Evolutionary conservation across 2,888 invertebrate genomes (phyloP), one percentile per base, ranked within the genome.

Genomic region (Lasioglossum zephyrum): DNA sequence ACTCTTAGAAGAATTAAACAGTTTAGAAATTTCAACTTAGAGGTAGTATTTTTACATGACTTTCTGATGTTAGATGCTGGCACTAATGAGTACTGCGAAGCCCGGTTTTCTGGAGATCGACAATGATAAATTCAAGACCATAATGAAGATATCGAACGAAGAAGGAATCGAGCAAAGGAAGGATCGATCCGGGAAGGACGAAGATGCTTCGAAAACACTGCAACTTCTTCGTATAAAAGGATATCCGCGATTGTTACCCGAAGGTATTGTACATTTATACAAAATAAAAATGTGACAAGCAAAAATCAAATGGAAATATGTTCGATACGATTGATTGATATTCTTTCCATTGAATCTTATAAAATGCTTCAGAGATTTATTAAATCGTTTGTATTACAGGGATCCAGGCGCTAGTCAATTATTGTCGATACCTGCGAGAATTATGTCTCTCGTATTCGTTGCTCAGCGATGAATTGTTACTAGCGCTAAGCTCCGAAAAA

Each of bases 401-500:
- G 69, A 93, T 95, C 53, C 80, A 93, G 60, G 90, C 89, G 41
- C 84, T 94, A 18, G 92, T 93, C 3, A 92, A 91, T 73, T 90
- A 93, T 53, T 94, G 93, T 78, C 89, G 87, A 8, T 92, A 91
- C 60, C 92, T 95, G 36, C 92, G 93, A 57, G 95, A 95, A 87
- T 87, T 95, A 6, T 94, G 94, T 1, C 77, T 95, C 18, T 92
- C 94, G 9, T 95, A 94, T 87, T 92, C 94, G 2, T 79, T 94
- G n/a, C 88, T 95, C 36, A 95, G 93, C 82, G 95, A 95, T 70
- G 94, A 95, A 53, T 89, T 95, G 0, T 86, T 95, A 2, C 88
- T 90, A 66, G 93, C 93, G 8, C 88, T 95, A 41, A 92, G 94
- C 60, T 87, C 91, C 22, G 87, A 92, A 18, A 86, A 93, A 73